These are phyloP conservation scores for Pollenia amentaria DNA, from an alignment of 2,888 invertebrate genomes.

Conservation along the genomic window DNA sequence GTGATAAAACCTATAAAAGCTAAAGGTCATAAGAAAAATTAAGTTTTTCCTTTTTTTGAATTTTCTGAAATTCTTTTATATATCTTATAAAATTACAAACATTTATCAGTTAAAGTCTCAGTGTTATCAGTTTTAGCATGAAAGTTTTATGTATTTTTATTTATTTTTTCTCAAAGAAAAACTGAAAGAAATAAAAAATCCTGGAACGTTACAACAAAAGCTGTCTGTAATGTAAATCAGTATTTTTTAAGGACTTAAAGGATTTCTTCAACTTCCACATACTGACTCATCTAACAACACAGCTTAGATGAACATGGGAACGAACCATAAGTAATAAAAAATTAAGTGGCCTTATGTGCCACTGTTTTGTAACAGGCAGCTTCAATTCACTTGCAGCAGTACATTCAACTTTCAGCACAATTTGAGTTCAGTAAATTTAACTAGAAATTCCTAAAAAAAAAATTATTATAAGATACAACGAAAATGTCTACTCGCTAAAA, in stretches of 20 bases:
- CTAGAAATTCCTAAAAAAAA: background rate
- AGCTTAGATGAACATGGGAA: constrained; percentile 1
- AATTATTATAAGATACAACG: background rate
- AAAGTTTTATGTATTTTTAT: background rate
- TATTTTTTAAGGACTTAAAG: constrained; percentile 57
- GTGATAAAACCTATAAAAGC: no score
- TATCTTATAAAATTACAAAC: background rate
- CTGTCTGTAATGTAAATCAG: constrained; percentile 31
- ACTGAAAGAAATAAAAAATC: constrained; percentile 20
- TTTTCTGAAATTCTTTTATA: no score
- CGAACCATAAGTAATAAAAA: background rate
- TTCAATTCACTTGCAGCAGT: constrained; percentile 47
- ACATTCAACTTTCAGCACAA: constrained; percentile 58
- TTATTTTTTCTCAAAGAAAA: background rate
- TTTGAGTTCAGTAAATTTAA: background rate
- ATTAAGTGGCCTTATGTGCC: constrained; percentile 17
- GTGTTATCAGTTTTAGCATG: background rate
- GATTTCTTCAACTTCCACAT: constrained; percentile 22
- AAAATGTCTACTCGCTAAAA: constrained; percentile 44
- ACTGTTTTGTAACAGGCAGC: constrained; percentile 27
- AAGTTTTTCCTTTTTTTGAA: no score
- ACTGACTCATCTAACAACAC: background rate
- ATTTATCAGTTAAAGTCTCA: constrained; percentile 14
- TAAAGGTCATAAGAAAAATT: no score
- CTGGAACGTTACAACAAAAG: constrained; percentile 23